Evolutionary conservation across 2,797 vertebrate genomes (phyloP).

Genomic region (Bradypodion pumilum): DNA sequence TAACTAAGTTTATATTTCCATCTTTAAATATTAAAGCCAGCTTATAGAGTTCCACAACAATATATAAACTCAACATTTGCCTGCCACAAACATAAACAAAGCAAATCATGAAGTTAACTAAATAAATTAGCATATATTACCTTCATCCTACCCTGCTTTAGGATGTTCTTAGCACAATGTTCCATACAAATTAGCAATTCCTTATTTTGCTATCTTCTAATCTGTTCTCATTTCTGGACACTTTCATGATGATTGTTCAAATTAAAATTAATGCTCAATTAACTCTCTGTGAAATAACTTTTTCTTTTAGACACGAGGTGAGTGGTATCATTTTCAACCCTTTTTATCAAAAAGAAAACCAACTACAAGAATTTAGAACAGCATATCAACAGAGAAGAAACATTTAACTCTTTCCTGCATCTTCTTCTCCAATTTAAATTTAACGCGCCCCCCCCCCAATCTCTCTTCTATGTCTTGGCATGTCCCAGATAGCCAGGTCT

Average conservation of each 20-base stretch:
- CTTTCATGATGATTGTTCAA: background rate
- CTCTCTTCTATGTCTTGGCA: background rate
- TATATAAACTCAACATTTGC: constrained; percentile 18
- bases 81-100: background rate
- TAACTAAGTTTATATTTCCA: constrained; percentile 26
- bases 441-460: too few species aligned
- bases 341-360: background rate
- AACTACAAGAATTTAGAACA: background rate
- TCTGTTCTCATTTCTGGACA: background rate
- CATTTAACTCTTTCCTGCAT: background rate
- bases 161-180: background rate
- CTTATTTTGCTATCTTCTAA: background rate
- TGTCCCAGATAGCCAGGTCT: background rate
- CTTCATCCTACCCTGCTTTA: background rate
- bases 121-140: background rate
- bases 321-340: too few species aligned
- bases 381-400: background rate
- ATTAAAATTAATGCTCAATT: background rate
- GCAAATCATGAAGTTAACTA: background rate
- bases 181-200: background rate
- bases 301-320: background rate
- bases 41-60: background rate
- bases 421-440: background rate
- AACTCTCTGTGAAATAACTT: background rate
- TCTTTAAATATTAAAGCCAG: constrained; percentile 3